These are phyloP conservation scores for Lycopodina hypogea DNA, from an alignment of 37 sponge, comb jelly and placozoan species.

Conservation along the genomic window DNA sequence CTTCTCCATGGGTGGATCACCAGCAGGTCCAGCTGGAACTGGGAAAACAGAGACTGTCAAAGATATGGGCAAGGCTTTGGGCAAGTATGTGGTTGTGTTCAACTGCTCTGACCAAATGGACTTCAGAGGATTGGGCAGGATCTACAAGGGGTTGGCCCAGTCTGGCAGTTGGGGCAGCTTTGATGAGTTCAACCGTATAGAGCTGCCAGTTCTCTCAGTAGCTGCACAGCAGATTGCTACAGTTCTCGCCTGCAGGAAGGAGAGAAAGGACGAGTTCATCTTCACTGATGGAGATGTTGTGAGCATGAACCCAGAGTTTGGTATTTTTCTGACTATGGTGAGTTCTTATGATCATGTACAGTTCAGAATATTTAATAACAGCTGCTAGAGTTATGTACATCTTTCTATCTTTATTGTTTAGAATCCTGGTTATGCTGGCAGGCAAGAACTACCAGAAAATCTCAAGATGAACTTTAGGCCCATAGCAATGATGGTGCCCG, in stretches of 20 bases:
- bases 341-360: conserved; percentile 4
- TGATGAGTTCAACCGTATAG: conserved; percentile 99
- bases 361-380: neutral
- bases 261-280: conserved; percentile 93
- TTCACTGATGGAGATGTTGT: conserved; percentile 97
- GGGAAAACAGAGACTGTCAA: conserved; percentile 93
- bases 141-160: conserved; percentile 99
- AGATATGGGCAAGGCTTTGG: conserved; percentile 97
- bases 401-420: neutral
- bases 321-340: conserved; percentile 97
- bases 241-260: conserved; percentile 93
- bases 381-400: neutral
- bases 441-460: conserved; percentile 98
- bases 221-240: conserved; percentile 99
- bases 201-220: conserved; percentile 97
- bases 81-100: conserved; percentile 99
- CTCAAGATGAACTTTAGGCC: conserved; percentile 98
- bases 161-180: conserved; percentile 99
- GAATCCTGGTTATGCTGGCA: conserved; percentile 99
- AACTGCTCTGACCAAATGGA: conserved; percentile 99
- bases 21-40: conserved; percentile 94
- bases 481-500: conserved; percentile 99
- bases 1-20: conserved; percentile 97
- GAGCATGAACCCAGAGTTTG: conserved; percentile 95
- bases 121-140: conserved; percentile 96